These are phyloP conservation scores for Nephrotoma guestfalica DNA, from an alignment of 2,888 invertebrate genomes.

Conservation along the genomic window DNA sequence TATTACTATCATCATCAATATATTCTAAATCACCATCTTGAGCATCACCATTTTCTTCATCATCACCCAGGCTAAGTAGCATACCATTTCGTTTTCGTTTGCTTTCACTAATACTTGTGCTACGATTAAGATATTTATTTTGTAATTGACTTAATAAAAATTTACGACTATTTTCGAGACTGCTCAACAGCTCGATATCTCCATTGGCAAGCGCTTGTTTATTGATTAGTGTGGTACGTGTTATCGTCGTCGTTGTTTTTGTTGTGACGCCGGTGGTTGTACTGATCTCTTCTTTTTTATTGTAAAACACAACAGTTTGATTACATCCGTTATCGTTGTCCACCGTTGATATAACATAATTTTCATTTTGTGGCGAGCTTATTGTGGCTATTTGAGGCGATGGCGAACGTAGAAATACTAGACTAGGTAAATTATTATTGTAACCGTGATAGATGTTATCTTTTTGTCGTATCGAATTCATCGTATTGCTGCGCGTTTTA, in stretches of 20 bases:
- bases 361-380: background rate
- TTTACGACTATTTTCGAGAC: constrained; percentile 8
- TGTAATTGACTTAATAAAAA: constrained; percentile 5
- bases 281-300: background rate
- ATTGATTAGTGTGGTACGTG: constrained; percentile 18
- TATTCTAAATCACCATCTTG: constrained; percentile 9
- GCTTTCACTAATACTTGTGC: constrained; percentile 2
- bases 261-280: constrained; percentile 21
- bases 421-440: background rate
- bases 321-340: background rate
- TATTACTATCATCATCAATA: constrained; percentile 10
- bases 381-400: background rate
- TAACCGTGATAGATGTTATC: background rate
- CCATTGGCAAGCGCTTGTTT: constrained; percentile 21
- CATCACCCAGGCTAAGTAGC: background rate
- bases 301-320: background rate
- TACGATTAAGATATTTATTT: constrained; percentile 5
- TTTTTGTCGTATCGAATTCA: background rate
- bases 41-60: background rate
- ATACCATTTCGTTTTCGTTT: background rate
- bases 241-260: constrained; percentile 23
- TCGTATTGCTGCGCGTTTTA: background rate
- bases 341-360: background rate
- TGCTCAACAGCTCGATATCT: constrained; percentile 15
- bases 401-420: background rate